These are phyloP conservation scores for Lepidochrysops patricia DNA, from an alignment of 2,888 invertebrate species.

Conservation along the genomic window DNA sequence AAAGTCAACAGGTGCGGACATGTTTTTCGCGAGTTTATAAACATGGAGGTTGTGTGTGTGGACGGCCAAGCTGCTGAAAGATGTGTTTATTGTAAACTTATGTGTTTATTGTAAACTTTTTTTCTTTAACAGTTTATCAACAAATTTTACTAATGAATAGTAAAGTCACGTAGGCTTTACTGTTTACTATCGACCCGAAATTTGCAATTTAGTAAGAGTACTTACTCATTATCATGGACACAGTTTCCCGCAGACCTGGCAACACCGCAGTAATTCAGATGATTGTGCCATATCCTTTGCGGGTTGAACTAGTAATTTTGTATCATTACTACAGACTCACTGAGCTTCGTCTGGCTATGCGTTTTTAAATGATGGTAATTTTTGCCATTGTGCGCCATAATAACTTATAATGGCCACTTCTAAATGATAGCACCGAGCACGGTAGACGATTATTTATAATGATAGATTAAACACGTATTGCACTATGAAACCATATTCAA, in stretches of 20 bases:
- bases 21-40: no score
- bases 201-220: slow-evolving; percentile 8
- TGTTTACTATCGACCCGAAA: background rate
- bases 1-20: no score
- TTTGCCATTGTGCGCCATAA: background rate
- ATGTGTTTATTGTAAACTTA: no score
- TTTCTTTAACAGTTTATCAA: no score
- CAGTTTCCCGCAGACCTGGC: slow-evolving; percentile 8
- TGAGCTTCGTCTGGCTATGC: background rate
- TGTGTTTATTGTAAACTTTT: no score
- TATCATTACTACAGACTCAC: slow-evolving; percentile 7
- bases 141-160: no score
- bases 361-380: slow-evolving; percentile 12
- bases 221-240: background rate
- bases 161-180: no score
- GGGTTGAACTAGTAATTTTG: slow-evolving; percentile 10
- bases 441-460: background rate
- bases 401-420: background rate
- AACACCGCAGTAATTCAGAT: slow-evolving; percentile 1
- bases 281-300: slow-evolving; percentile 12
- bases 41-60: no score
- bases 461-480: background rate
- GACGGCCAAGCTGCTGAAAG: no score
- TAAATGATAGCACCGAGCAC: background rate
- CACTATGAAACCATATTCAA: background rate